Evolutionary conservation across 2,797 vertebrate genomes (phyloP).

Genomic region (Erethizon dorsatum): DNA sequence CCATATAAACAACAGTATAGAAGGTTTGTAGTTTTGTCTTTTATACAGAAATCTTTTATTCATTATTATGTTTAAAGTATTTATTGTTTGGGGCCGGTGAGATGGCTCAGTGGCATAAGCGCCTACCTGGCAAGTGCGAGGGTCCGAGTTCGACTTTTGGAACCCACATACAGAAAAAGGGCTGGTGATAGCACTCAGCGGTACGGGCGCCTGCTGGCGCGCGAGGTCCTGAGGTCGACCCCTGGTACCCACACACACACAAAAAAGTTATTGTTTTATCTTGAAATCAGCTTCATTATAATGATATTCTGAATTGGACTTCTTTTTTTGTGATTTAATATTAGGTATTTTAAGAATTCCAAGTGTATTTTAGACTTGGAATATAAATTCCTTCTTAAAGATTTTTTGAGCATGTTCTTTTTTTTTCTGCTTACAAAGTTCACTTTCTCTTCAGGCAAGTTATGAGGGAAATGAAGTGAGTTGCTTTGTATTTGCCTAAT

Average conservation of each 20-base stretch:
- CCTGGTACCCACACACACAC: no score
- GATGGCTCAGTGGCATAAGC: no score
- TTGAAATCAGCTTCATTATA: slow-evolving; percentile 30
- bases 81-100: background rate
- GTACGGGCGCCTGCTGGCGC: no score
- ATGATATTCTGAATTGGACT: slow-evolving; percentile 44
- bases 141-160: no score
- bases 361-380: slow-evolving; percentile 5
- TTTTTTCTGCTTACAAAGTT: background rate
- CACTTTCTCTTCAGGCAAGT: background rate
- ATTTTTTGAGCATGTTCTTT: background rate
- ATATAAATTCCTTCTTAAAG: background rate
- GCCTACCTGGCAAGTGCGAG: no score
- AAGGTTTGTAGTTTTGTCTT: slow-evolving; percentile 41
- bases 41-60: background rate
- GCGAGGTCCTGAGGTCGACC: no score
- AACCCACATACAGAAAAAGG: no score
- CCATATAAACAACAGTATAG: slow-evolving; percentile 30
- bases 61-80: slow-evolving; percentile 35
- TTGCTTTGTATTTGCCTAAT: slow-evolving; percentile 47
- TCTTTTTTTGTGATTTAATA: slow-evolving; percentile 46
- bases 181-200: no score
- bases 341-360: background rate
- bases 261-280: slow-evolving; percentile 12
- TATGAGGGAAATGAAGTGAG: background rate